Evolutionary conservation across 1,140 invertebrate genomes (phyloP).

Genomic region (Drosophila ananassae): DNA sequence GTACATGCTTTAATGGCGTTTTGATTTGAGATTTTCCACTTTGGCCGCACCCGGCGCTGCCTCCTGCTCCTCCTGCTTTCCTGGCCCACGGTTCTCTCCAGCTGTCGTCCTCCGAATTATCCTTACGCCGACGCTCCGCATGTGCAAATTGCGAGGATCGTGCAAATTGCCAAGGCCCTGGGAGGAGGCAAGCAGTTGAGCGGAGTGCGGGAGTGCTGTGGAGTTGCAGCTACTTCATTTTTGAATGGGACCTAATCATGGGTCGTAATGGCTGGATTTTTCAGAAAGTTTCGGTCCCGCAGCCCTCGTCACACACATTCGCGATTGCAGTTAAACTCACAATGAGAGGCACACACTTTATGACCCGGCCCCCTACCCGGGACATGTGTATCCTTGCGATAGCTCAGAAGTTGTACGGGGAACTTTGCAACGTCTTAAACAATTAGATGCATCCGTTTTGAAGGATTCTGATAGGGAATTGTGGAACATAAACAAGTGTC

Average conservation of each 20-base stretch:
- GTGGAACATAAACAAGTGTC: constrained; percentile 58
- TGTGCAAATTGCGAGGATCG: constrained; percentile 9
- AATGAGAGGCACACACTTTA: constrained; percentile 19
- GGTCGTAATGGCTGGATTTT: no score
- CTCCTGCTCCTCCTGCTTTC: neutral
- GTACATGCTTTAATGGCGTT: constrained; percentile 80
- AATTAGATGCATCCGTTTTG: constrained; percentile 43
- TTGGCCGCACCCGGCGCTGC: constrained; percentile 10
- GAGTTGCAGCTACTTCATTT: no score
- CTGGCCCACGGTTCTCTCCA: constrained; percentile 27
- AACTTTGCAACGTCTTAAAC: constrained; percentile 36
- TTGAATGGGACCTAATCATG: no score
- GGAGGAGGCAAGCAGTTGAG: no score
- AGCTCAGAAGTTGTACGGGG: constrained; percentile 6
- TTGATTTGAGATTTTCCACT: constrained; percentile 74
- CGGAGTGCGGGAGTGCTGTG: no score
- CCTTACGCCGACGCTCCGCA: constrained; percentile 1
- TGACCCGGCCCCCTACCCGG: neutral
- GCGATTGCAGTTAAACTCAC: neutral
- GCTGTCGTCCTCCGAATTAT: constrained; percentile 22
- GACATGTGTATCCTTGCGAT: neutral
- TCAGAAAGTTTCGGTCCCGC: neutral
- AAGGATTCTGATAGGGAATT: constrained; percentile 52
- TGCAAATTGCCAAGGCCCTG: neutral
- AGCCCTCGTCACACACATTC: neutral